Percentiles rank a stretch among this genome's conserved stretches.
Conservation (phyloP, 2,113 vertebrate species). For the Cyphomyrus plagiostoma region DNA sequence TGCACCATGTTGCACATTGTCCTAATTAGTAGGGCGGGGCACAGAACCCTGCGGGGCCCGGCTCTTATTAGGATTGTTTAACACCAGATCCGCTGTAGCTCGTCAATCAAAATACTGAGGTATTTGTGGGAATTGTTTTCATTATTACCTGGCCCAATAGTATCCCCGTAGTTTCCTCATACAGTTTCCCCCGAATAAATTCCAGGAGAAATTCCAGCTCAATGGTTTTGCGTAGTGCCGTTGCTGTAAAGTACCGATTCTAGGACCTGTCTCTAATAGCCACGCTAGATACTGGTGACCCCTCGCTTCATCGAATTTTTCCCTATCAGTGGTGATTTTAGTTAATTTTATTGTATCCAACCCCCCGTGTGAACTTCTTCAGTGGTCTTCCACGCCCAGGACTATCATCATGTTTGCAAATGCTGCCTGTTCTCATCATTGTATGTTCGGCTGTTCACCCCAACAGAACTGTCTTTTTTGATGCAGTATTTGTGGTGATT, state of each 20-base stretch:
- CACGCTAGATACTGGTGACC: background rate
- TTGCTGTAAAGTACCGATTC: background rate
- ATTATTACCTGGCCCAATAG: background rate
- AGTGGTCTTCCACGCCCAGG: background rate
- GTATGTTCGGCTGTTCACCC: slow-evolving; percentile 31
- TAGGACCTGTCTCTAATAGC: background rate
- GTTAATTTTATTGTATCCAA: background rate
- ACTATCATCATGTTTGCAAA: slow-evolving; percentile 18
- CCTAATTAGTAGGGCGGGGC: background rate
- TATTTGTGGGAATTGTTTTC: background rate
- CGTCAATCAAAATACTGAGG: background rate
- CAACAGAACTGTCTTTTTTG: slow-evolving; percentile 37
- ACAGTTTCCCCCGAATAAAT: background rate
- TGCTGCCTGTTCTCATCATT: slow-evolving; percentile 32
- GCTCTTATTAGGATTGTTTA: background rate
- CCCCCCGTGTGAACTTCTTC: background rate
- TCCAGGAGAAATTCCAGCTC: background rate
- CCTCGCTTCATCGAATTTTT: background rate
- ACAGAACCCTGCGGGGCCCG: background rate
- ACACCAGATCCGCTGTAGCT: background rate
- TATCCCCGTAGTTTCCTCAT: background rate
- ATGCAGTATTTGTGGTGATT: slow-evolving; percentile 60
- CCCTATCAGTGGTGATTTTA: background rate
- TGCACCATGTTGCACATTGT: background rate
- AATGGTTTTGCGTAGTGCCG: background rate